Evolutionary conservation across 2,113 vertebrate species (phyloP), one percentile per base, ranked within the genome.

Genomic region (Nothocercus julius): DNA sequence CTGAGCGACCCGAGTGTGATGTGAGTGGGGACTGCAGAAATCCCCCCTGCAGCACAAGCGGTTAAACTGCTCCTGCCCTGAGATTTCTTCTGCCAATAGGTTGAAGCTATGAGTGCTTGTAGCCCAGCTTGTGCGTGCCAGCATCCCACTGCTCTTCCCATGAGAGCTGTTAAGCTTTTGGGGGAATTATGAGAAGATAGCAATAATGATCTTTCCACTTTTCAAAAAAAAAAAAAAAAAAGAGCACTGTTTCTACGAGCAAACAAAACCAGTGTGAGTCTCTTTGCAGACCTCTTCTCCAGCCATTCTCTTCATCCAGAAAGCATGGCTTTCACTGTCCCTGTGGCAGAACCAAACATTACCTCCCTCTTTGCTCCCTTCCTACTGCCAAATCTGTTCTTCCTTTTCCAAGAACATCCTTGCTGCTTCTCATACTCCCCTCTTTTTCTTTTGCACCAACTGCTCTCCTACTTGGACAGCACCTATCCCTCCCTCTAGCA

Each of bases 91-190:
- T 92, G 93, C 90, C 7, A 0, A 85, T 63, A 47, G 53, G 82
- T 61, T 93, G 66, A 64, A 54, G 44, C 51, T 73, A 68, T 27
- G 81, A 47, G 45, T 75, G 69, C 80, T 68, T 76, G 81, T 94
- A 92, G 45, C 88, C 73, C 81, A 73, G 90, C 77, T 79, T 93
- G 81, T 2, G 17, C 56, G 85, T 40, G 30, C 77, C 93, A 90
- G 96, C 95, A 96, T 96, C 93, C 93, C 90, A 87, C 77, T 9
- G 83, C 72, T 76, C 92, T 24, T 58, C 87, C 93, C 40, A 6
- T 1, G 24, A 58, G 58, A 81, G 76, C 73, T 64, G 79, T 36
- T 27, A 42, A 25, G 64, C 21, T 83, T 84, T 81, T 69, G 4
- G 7, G 53, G 64, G 30, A 38, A 38, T 86, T 92, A 66, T 9